Percentiles rank a stretch among this genome's conserved stretches.
phyloP scores from a whole-genome alignment of 2,113 vertebrate genomes.

The human region DNA sequence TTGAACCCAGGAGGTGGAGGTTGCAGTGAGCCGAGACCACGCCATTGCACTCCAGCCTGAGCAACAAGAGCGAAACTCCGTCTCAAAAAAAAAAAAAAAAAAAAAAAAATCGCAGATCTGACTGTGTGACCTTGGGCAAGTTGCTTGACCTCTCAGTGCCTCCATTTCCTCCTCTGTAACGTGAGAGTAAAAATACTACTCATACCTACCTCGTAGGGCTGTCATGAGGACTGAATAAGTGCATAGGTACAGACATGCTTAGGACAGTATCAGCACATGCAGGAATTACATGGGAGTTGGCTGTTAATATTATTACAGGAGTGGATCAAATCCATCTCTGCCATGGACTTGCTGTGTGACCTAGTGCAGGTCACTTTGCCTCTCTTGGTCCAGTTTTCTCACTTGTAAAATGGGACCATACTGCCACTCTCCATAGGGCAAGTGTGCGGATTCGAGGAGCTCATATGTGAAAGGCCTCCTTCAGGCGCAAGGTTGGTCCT shows the following conservation, averaged over 20 bases:
- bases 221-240: background rate
- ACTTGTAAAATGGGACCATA: background rate
- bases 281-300: background rate
- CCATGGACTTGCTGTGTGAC: background rate
- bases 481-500: background rate
- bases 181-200: background rate
- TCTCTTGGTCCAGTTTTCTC: background rate
- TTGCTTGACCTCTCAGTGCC: background rate
- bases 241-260: background rate
- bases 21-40: background rate
- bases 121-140: background rate
- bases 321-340: background rate
- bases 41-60: background rate
- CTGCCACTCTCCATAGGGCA: background rate
- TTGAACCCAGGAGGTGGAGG: background rate
- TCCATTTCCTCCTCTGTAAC: background rate
- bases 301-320: background rate
- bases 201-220: background rate
- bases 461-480: fast-evolving
- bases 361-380: background rate
- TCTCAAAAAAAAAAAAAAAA: background rate
- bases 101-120: background rate
- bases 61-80: background rate
- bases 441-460: background rate
- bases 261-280: background rate